These are phyloP conservation scores for Lasius platythorax DNA, from an alignment of 2,888 invertebrate species.

Conservation along the genomic window DNA sequence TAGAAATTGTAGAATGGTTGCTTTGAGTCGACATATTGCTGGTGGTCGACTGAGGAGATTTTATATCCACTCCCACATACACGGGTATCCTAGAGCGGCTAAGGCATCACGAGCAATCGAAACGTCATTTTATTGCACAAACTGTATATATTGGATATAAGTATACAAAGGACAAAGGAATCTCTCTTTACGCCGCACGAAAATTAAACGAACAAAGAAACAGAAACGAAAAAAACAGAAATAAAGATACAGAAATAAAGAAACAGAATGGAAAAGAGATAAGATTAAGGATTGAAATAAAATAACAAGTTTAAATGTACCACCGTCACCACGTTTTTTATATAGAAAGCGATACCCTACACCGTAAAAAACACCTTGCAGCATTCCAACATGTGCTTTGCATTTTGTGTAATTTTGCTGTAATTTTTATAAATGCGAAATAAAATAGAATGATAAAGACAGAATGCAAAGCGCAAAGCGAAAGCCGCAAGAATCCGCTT, in stretches of 20 bases:
- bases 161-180: neutral
- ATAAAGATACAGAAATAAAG: neutral
- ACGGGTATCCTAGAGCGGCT: slow-evolving; percentile 92
- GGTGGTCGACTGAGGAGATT: slow-evolving; percentile 87
- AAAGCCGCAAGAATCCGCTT: slow-evolving; percentile 22
- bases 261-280: slow-evolving; percentile 1
- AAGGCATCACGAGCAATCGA: slow-evolving; percentile 86
- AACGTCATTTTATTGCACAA: slow-evolving; percentile 41
- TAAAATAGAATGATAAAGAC: neutral
- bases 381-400: slow-evolving; percentile 18
- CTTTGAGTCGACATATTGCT: slow-evolving; percentile 85
- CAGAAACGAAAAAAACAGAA: neutral
- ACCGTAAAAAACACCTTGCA: slow-evolving; percentile 13
- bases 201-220: neutral
- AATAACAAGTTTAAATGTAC: slow-evolving; percentile 20
- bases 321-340: neutral
- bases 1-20: slow-evolving; percentile 85
- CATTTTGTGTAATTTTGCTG: neutral
- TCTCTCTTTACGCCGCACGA: neutral
- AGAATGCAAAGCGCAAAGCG: slow-evolving; percentile 9
- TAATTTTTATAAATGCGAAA: neutral
- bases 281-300: neutral
- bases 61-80: slow-evolving; percentile 89
- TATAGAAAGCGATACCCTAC: neutral
- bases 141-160: slow-evolving; percentile 2